Conservation (phyloP, 2,888 invertebrate species). For the Ichneumoninae sp. region DNA sequence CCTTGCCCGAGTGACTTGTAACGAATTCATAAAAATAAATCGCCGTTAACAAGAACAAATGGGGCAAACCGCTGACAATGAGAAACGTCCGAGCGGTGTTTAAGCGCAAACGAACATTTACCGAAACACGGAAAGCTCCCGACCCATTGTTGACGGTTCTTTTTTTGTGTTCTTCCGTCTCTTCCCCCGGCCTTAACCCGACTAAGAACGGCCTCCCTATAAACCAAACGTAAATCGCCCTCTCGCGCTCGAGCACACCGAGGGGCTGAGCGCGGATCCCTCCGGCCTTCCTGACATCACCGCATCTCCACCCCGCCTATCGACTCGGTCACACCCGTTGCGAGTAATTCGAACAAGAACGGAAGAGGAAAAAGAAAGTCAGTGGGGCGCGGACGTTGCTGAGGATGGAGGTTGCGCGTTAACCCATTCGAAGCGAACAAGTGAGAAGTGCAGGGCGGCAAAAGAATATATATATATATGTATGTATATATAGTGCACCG, state of each 20-base stretch:
- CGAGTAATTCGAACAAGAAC: constrained; percentile 35
- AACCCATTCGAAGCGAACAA: constrained; percentile 14
- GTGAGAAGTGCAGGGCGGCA: background rate
- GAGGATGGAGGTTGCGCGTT: constrained; percentile 9
- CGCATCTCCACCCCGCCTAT: background rate
- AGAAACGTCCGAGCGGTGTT: constrained; percentile 9
- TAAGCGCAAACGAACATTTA: constrained; percentile 33
- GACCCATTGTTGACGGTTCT: constrained; percentile 9
- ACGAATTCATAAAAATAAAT: constrained; percentile 23
- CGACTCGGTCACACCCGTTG: constrained; percentile 18
- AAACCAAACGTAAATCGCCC: constrained; percentile 50
- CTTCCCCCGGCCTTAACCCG: constrained; percentile 5
- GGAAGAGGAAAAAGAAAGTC: background rate
- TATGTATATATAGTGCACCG: background rate
- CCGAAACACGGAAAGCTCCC: constrained; percentile 34
- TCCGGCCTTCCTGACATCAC: constrained; percentile 1
- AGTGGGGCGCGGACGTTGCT: background rate
- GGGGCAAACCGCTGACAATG: background rate
- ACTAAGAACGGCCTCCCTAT: constrained; percentile 46
- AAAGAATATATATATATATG: background rate
- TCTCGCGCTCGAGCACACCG: constrained; percentile 24
- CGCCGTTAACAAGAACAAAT: constrained; percentile 11
- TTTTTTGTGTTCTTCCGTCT: background rate
- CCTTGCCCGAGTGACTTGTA: background rate
- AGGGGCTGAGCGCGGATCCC: background rate